Percentiles rank a stretch among this genome's conserved stretches.
Evolutionary conservation across 2,113 vertebrate species (phyloP).

Genomic region (Petrocephalus zakoni): DNA sequence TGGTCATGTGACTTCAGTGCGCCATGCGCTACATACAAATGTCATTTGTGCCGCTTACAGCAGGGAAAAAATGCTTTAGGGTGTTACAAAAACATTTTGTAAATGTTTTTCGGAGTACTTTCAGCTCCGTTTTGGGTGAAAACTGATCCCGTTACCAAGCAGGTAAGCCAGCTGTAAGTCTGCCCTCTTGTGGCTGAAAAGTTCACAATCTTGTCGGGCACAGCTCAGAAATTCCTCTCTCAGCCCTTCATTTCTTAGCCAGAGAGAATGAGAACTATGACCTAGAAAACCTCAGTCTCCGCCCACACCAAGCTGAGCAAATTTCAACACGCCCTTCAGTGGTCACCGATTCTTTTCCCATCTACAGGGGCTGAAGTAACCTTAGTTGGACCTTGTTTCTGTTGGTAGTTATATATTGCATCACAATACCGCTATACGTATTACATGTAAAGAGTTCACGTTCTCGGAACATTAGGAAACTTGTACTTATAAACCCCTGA

Average conservation of each 20-base stretch:
- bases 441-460: neutral
- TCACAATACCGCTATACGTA: neutral
- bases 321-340: neutral
- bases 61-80: neutral
- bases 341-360: neutral
- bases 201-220: neutral
- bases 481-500: neutral
- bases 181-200: neutral
- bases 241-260: neutral
- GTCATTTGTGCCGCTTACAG: neutral
- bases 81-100: too few relatives aligned
- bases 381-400: neutral
- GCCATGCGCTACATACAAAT: neutral
- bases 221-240: neutral
- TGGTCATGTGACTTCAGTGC: neutral
- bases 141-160: neutral
- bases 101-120: neutral
- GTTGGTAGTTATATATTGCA: neutral
- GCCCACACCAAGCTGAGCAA: neutral
- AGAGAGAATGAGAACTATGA: neutral
- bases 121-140: neutral
- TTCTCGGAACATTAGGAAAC: neutral
- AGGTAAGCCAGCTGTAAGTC: neutral
- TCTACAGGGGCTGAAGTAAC: neutral
- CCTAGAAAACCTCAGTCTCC: neutral